Conservation (phyloP, 2,113 vertebrate species). For the Ancistrus triradiatus region DNA sequence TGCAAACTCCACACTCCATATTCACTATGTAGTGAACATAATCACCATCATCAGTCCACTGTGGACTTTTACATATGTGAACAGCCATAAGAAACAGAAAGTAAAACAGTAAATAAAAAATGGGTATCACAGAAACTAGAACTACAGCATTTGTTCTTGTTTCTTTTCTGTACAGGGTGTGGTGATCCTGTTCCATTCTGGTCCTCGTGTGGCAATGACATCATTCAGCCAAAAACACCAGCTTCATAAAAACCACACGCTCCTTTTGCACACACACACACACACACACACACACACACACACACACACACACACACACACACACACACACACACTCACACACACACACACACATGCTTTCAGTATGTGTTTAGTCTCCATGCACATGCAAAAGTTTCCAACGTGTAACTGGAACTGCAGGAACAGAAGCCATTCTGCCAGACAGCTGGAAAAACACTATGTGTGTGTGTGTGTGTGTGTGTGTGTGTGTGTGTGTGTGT, state of each 20-base stretch:
- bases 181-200: constrained; percentile 6
- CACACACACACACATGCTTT: constrained; percentile 13
- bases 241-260: constrained; percentile 26
- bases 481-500: neutral
- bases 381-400: neutral
- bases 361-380: neutral
- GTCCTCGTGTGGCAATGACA: constrained; percentile 24
- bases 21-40: too few species aligned
- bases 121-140: too few species aligned
- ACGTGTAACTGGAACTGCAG: constrained; percentile 20
- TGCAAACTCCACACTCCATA: too few species aligned
- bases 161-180: constrained; percentile 20
- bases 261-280: neutral
- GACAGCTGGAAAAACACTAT: constrained; percentile 39
- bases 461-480: neutral
- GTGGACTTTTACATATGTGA: too few species aligned
- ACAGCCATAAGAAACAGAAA: too few species aligned
- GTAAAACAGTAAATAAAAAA: too few species aligned
- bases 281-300: neutral
- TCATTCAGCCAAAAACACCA: constrained; percentile 27
- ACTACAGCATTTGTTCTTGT: neutral
- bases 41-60: too few species aligned
- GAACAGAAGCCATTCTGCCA: constrained; percentile 13
- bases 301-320: constrained; percentile 10
- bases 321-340: neutral